A percentile compares a stretch with the other conserved stretches of the same genome.
Evolutionary conservation across 2,888 invertebrate genomes (phyloP).

Genomic region (Plebejus argus): DNA sequence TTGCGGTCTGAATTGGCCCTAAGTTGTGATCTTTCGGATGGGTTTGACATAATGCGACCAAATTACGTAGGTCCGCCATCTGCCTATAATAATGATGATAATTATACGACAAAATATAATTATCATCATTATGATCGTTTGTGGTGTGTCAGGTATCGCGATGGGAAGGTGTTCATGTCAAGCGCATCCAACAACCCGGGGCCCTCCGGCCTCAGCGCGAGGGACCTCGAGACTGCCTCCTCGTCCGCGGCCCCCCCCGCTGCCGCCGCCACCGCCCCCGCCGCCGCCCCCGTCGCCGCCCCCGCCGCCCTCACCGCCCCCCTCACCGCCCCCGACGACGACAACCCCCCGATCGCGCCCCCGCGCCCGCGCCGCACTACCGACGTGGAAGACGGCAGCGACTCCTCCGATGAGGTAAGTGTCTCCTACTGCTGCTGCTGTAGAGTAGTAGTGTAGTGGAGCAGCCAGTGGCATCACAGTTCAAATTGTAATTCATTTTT

Average conservation of each 20-base stretch:
- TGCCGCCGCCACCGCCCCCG: conserved; percentile 33
- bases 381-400: not conserved
- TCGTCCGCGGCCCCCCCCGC: conserved; percentile 37
- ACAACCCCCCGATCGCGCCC: conserved; percentile 40
- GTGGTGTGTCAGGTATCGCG: conserved; percentile 53
- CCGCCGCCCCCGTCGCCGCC: conserved; percentile 39
- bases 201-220: conserved; percentile 54
- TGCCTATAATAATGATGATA: too few species aligned
- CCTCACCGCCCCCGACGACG: conserved; percentile 23
- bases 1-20: too few species aligned
- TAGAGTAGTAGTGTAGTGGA: too few species aligned
- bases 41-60: too few species aligned
- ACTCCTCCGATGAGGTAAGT: not conserved
- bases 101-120: too few species aligned
- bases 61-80: too few species aligned
- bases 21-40: too few species aligned
- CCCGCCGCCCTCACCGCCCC: not conserved
- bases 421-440: too few species aligned
- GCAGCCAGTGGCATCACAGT: too few species aligned
- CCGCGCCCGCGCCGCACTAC: not conserved
- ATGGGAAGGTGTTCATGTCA: conserved; percentile 60
- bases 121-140: not conserved
- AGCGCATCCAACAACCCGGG: conserved; percentile 52
- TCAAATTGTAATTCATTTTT: too few species aligned
- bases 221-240: conserved; percentile 39